Evolutionary conservation across 1,140 invertebrate genomes (phyloP).

Genomic region (Phthorimaea operculella): DNA sequence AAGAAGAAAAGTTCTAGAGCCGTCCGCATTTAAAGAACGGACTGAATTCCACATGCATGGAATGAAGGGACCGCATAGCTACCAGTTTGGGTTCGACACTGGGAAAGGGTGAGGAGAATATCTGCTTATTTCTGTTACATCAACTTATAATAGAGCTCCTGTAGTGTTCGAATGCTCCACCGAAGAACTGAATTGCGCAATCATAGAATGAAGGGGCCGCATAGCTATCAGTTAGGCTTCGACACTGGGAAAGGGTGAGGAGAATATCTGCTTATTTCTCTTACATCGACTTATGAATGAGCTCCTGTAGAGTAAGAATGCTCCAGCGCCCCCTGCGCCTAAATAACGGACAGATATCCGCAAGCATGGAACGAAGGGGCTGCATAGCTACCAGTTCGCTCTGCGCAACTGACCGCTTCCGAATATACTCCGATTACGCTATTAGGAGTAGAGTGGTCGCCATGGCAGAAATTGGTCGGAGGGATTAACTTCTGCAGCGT

Average conservation of each 20-base stretch:
- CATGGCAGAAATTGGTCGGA: no score
- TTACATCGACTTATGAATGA: no score
- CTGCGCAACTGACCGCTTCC: no score
- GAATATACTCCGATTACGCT: no score
- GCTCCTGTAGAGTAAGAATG: no score
- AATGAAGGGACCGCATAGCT: conserved; percentile 83
- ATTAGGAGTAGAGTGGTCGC: no score
- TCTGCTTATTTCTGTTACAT: no score
- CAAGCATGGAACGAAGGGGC: conserved; percentile 80
- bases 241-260: conserved; percentile 87
- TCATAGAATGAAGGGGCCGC: conserved; percentile 81
- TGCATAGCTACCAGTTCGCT: conserved; percentile 87
- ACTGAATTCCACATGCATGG: conserved; percentile 72
- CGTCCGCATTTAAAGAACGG: conserved; percentile 51
- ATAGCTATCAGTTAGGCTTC: conserved; percentile 88
- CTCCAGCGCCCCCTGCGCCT: no score
- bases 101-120: conserved; percentile 79
- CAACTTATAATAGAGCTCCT: no score
- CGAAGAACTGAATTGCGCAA: conserved; percentile 67
- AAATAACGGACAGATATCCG: conserved; percentile 66
- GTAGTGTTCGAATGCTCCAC: no score
- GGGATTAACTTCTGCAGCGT: no score
- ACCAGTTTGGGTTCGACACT: conserved; percentile 89
- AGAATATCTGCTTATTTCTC: not conserved
- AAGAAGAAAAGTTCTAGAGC: no score